Conservation (phyloP, 2,888 invertebrate genomes). For the Catocala sponsa region DNA sequence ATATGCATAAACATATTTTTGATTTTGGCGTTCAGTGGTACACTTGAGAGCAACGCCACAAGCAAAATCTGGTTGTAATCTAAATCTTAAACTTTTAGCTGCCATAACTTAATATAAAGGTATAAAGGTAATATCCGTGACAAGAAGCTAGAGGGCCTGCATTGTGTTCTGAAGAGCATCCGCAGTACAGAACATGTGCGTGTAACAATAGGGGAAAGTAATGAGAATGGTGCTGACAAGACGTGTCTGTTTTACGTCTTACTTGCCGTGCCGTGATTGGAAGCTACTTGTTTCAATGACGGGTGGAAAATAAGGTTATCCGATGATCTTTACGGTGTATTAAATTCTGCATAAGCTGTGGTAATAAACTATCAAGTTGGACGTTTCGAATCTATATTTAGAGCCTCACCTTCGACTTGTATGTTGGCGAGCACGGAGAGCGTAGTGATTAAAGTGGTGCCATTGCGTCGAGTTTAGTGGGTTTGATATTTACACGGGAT, state of each 20-base stretch:
- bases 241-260: slow-evolving; percentile 6
- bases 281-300: neutral
- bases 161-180: neutral
- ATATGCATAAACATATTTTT: no score
- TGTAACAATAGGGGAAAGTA: slow-evolving; percentile 29
- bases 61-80: no score
- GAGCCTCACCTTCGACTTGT: neutral
- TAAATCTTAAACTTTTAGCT: no score
- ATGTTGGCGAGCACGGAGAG: neutral
- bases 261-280: neutral
- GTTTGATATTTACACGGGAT: no score
- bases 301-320: slow-evolving; percentile 1
- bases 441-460: no score
- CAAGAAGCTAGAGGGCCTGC: neutral
- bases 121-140: no score
- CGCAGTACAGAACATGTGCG: neutral
- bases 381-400: no score
- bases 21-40: no score
- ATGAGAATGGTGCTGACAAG: slow-evolving; percentile 3
- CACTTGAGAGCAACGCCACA: no score
- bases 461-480: no score
- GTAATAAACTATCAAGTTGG: no score
- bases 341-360: neutral
- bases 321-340: neutral
- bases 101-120: no score